Base-by-base conservation (phyloP, 1,140 invertebrate genomes). In the Limonius californicus region DNA sequence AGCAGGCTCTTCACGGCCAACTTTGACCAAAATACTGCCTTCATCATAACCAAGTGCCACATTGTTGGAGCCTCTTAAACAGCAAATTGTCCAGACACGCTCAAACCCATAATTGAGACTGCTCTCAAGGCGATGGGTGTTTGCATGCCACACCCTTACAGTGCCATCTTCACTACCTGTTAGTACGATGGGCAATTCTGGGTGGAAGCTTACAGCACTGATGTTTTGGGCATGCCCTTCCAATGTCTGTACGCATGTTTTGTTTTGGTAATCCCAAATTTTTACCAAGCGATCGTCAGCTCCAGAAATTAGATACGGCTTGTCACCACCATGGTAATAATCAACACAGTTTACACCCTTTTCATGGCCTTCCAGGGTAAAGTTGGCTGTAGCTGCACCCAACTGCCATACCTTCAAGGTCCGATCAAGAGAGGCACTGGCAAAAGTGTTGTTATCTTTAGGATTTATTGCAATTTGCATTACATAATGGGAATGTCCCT, bases 381-480 rank as follows among this genome's bases (percentile, higher is more conserved):
- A 99, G 79, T 99, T 99, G 0, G 97, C 93, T 1, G 89, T 90
- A n/a, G 89, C 87, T 0, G 96, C 98, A 1, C 97, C 98, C 14
- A 99, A 81, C 72, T 98, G 95, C 74, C 75, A 74, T 11, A 91
- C 93, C 85, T 99, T 99, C 4, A 99, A 88, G 0, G 95, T 98
- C 64, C 94, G 87, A 79, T 99, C 98, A 1, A 99, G 81, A 16
- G 97, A 99, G 19, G 97, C 98, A 74, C 94, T 97, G 3, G 97
- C 98, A 81, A 99, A 99, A n/a, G 97, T 99, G 76, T 99, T 99
- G 77, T 99, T 99, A 75, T 99, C 98, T 77, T 99, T 99, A 0
- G 98, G 98, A 81, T 99, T 99, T 67, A 99, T 94, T 0, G 97
- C 96, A 71, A 99, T 92, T 78, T 99, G 96, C 98, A 99, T 99